phyloP scores from a whole-genome alignment of 2,797 vertebrate genomes.

The Enoplosus armatus region DNA sequence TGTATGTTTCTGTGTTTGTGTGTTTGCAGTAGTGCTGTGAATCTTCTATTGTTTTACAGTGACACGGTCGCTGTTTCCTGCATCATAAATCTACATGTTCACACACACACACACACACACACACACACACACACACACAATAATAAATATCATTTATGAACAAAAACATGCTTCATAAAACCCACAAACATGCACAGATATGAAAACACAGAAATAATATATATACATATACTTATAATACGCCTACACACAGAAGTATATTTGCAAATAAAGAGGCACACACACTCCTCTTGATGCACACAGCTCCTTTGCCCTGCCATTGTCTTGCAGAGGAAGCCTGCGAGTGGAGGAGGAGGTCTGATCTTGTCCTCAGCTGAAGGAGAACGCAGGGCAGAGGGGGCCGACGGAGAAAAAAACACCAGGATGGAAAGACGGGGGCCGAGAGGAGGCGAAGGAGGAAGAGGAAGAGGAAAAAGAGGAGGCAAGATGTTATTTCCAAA shows the following conservation, averaged over 20 bases:
- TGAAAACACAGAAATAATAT: not conserved
- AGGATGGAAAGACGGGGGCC: constrained; percentile 40
- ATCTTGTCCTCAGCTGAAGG: constrained; percentile 60
- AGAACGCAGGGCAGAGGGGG: constrained; percentile 33
- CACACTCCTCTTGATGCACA: constrained; percentile 26
- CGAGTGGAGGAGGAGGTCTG: constrained; percentile 58
- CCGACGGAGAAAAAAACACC: constrained; percentile 43
- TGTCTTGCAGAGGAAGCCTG: constrained; percentile 86
- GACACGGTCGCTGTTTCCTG: constrained; percentile 87
- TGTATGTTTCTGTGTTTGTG: constrained; percentile 21
- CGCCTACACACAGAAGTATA: not conserved
- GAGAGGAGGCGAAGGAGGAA: constrained; percentile 28
- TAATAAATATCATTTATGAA: not conserved
- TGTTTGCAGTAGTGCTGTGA: constrained; percentile 69
- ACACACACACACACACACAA: not conserved
- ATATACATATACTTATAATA: not conserved
- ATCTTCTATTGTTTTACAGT: constrained; percentile 90
- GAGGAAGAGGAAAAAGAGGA: constrained; percentile 25
- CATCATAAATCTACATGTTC: constrained; percentile 87
- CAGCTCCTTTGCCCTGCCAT: constrained; percentile 65
- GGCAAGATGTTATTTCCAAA: constrained; percentile 32
- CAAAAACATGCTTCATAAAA: not conserved
- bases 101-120: constrained; percentile 12
- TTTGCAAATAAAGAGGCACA: constrained; percentile 25
- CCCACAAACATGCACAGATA: not conserved